These are phyloP conservation scores for Oreortyx pictus DNA, from an alignment of 2,797 vertebrate species.

Conservation along the genomic window DNA sequence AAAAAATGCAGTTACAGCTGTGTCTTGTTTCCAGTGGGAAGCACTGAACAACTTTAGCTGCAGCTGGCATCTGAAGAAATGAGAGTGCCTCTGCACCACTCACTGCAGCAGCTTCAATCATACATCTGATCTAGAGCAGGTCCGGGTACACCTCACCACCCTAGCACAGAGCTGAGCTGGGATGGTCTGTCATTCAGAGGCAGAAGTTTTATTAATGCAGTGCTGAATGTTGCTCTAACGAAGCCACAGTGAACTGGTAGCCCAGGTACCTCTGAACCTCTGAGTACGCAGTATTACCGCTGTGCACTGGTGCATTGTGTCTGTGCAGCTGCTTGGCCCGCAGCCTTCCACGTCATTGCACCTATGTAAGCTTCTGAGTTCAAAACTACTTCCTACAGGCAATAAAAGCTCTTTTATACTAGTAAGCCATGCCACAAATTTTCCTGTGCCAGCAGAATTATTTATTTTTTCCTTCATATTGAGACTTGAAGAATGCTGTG, in stretches of 20 bases:
- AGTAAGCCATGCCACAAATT: not conserved
- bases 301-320: too few species aligned
- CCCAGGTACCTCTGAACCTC: not conserved
- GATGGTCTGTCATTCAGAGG: not conserved
- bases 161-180: not conserved
- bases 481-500: not conserved
- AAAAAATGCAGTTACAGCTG: not conserved
- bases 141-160: not conserved
- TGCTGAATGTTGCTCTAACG: not conserved
- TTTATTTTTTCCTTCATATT: slow-evolving; percentile 6
- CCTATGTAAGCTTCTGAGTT: not conserved
- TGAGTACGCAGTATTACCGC: not conserved
- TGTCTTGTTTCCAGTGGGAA: not conserved
- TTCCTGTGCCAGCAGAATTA: not conserved
- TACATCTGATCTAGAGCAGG: not conserved
- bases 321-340: not conserved
- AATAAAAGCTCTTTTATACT: not conserved
- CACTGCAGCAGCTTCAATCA: not conserved
- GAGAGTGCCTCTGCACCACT: not conserved
- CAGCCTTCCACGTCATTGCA: not conserved
- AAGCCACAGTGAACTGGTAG: not conserved
- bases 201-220: not conserved
- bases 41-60: not conserved
- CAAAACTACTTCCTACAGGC: not conserved
- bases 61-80: not conserved